phyloP scores from a whole-genome alignment of 2,888 invertebrate genomes.

The Sphaerophoria taeniata region DNA sequence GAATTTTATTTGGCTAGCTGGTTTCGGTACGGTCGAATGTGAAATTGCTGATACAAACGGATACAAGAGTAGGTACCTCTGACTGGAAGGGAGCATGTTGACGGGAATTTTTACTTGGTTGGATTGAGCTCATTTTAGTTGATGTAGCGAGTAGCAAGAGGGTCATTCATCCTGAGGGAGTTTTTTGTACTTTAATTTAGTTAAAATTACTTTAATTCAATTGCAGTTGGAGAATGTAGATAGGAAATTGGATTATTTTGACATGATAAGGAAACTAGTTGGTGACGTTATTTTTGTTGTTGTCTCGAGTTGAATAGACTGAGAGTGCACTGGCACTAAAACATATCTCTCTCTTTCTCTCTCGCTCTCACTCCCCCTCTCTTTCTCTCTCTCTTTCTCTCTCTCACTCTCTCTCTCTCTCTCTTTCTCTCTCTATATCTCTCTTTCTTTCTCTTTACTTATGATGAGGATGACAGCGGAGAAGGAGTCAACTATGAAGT shows the following conservation, averaged over 20 bases:
- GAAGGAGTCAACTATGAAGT: no score
- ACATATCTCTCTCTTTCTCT: no score
- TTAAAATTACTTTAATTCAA: slow-evolving; percentile 46
- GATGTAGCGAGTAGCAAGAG: not conserved
- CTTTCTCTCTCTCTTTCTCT: no score
- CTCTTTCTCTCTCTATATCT: no score
- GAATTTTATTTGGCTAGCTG: slow-evolving; percentile 47
- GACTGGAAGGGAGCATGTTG: no score
- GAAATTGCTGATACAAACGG: not conserved
- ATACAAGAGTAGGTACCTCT: not conserved
- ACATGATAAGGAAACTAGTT: not conserved
- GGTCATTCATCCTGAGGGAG: slow-evolving; percentile 31
- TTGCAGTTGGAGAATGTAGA: slow-evolving; percentile 28
- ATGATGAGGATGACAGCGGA: no score
- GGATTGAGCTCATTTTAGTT: slow-evolving; percentile 8
- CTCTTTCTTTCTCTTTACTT: no score
- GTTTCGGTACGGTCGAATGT: slow-evolving; percentile 19
- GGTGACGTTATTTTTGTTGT: not conserved
- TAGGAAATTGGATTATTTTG: slow-evolving; percentile 12
- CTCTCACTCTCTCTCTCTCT: no score
- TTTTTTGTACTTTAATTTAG: slow-evolving; percentile 49
- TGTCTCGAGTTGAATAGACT: not conserved
- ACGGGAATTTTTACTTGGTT: slow-evolving; percentile 1
- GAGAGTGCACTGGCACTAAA: not conserved
- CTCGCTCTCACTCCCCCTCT: no score